Conservation (phyloP, 2,797 vertebrate species). For the Pseudomugil tenellus region DNA sequence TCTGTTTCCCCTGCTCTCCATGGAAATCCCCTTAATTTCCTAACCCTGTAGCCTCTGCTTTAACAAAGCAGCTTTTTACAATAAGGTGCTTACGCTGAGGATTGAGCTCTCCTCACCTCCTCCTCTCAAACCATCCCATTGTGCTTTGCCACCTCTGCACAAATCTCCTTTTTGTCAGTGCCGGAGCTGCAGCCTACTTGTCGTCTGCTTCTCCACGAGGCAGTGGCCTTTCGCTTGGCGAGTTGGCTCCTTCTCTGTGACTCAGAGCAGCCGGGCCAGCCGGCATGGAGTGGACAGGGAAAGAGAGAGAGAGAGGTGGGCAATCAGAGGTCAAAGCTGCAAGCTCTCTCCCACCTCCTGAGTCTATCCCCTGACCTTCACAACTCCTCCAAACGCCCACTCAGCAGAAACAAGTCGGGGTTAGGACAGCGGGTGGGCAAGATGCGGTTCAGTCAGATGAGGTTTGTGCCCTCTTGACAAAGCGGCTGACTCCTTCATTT, state of each 20-base stretch:
- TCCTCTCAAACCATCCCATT: constrained; percentile 71
- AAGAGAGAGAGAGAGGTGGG: constrained; percentile 20
- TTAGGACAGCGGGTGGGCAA: constrained; percentile 26
- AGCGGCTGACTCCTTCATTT: constrained; percentile 66
- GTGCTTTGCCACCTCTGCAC: constrained; percentile 73
- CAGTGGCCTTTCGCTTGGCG: constrained; percentile 39
- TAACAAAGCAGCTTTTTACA: constrained; percentile 66
- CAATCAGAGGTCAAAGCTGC: constrained; percentile 70
- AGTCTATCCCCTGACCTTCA: constrained; percentile 71
- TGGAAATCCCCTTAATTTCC: constrained; percentile 52
- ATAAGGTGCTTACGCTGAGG: constrained; percentile 54
- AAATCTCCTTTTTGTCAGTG: constrained; percentile 69
- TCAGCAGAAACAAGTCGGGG: constrained; percentile 76
- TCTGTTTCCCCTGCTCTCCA: constrained; percentile 16
- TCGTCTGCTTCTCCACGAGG: constrained; percentile 42
- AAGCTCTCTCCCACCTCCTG: constrained; percentile 45
- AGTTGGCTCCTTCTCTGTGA: constrained; percentile 63
- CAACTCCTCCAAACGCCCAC: constrained; percentile 70
- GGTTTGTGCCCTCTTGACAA: constrained; percentile 69
- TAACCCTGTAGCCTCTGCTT: constrained; percentile 25
- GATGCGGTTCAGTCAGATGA: constrained; percentile 57
- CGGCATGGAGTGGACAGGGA: not conserved
- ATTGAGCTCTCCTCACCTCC: constrained; percentile 64
- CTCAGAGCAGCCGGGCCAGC: constrained; percentile 67
- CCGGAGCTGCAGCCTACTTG: constrained; percentile 42